Percentiles rank a stretch among this genome's conserved stretches.
Conservation (phyloP, 2,113 vertebrate genomes). For the Ciconia boyciana region DNA sequence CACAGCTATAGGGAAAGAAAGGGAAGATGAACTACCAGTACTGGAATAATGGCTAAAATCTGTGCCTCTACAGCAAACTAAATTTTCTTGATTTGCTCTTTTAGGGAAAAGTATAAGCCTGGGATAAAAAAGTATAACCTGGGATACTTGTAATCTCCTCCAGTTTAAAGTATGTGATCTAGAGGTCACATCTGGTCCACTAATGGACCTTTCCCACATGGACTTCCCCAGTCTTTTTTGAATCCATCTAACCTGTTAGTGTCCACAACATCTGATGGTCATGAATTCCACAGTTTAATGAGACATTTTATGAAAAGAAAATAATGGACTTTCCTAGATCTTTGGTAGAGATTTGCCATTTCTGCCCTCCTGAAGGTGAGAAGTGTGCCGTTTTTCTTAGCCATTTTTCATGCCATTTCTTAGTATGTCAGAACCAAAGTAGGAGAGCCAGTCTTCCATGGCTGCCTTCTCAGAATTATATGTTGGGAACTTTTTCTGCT, state of each 20-base stretch:
- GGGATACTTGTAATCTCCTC: not conserved
- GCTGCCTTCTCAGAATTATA: not conserved
- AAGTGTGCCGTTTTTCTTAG: not conserved
- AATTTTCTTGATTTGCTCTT: not conserved
- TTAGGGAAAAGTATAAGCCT: not conserved
- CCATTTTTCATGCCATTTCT: not conserved
- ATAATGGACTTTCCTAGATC: not conserved
- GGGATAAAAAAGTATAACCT: not conserved
- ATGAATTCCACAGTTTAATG: not conserved
- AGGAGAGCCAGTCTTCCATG: not conserved
- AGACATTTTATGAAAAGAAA: not conserved
- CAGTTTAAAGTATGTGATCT: not conserved
- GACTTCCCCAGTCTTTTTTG: not conserved
- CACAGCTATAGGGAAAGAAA: not conserved
- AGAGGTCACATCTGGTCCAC: not conserved
- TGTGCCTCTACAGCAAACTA: not conserved
- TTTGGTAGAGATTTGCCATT: not conserved
- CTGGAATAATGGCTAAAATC: not conserved
- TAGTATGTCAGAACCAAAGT: not conserved
- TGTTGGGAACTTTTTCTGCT: not conserved
- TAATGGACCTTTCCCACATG: not conserved
- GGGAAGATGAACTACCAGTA: not conserved
- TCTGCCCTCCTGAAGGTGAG: not conserved
- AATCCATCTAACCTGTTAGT: not conserved
- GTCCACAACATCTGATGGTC: not conserved